Conservation (phyloP, 2,113 vertebrate species). For the Dunckerocampus dactyliophorus region DNA sequence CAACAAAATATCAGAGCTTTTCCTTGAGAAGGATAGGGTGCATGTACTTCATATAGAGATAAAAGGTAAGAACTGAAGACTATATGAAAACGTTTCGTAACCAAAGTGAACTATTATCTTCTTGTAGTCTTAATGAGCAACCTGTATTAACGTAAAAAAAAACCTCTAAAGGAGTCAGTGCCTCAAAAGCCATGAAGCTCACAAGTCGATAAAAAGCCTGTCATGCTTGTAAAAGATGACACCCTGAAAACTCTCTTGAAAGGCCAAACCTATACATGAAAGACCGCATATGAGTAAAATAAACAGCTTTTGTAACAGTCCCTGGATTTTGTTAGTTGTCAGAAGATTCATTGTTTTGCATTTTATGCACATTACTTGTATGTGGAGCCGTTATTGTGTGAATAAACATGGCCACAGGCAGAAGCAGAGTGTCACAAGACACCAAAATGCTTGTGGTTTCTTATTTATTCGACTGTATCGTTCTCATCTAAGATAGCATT, state of each 20-base stretch:
- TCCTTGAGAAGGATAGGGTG: too few relatives aligned
- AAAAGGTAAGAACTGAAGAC: too few relatives aligned
- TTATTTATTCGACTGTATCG: conserved; percentile 19
- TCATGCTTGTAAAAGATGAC: background rate
- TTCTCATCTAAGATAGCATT: conserved; percentile 6
- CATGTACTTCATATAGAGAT: too few relatives aligned
- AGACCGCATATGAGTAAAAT: background rate
- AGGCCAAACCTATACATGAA: background rate
- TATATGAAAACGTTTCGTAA: too few relatives aligned
- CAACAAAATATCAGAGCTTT: too few relatives aligned
- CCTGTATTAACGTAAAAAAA: too few relatives aligned
- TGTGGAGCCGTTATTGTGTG: conserved; percentile 22
- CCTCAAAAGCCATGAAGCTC: background rate
- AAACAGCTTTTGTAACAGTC: conserved; percentile 9
- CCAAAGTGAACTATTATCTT: too few relatives aligned
- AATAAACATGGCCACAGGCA: conserved; percentile 32
- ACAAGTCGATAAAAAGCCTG: background rate
- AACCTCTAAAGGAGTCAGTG: too few relatives aligned
- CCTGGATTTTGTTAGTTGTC: conserved; percentile 23
- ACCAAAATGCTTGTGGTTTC: conserved; percentile 16
- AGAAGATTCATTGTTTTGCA: conserved; percentile 25
- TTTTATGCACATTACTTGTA: conserved; percentile 30
- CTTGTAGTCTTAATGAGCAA: too few relatives aligned
- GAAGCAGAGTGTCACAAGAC: conserved; percentile 8
- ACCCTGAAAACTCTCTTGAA: background rate